Percentiles rank a stretch among this genome's conserved stretches.
Conservation (phyloP, 2,113 vertebrate species). For the Eurystomus gularis region DNA sequence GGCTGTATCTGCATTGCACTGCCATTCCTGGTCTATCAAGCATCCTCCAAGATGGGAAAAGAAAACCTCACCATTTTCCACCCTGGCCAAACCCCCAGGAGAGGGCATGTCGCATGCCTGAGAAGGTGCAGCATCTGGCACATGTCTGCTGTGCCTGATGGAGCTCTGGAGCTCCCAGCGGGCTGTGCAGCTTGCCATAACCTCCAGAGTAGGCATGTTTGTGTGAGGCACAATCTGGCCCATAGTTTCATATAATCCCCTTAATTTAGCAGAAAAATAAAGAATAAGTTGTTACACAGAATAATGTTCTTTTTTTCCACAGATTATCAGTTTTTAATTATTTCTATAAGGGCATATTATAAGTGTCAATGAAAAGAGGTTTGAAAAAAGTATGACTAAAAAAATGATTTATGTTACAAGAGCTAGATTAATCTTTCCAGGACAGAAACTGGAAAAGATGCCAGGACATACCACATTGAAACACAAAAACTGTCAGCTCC, state of each 20-base stretch:
- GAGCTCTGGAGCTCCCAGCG: not conserved
- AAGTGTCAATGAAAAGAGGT: not conserved
- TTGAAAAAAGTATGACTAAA: not conserved
- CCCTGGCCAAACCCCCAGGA: not conserved
- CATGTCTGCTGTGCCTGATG: not conserved
- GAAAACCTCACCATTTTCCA: not conserved
- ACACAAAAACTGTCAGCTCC: not conserved
- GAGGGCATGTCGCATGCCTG: accelerated
- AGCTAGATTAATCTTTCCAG: not conserved
- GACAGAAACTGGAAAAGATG: not conserved
- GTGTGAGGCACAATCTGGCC: not conserved
- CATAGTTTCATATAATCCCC: not conserved
- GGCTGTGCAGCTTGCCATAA: not conserved
- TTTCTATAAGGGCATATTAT: not conserved
- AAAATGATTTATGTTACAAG: not conserved
- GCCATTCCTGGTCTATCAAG: not conserved
- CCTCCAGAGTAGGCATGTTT: not conserved
- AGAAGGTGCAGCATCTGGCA: not conserved
- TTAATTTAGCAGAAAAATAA: not conserved
- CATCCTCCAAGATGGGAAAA: not conserved
- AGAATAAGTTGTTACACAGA: not conserved
- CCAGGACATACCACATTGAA: not conserved
- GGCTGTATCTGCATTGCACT: not conserved
- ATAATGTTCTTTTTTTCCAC: not conserved
- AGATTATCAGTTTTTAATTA: not conserved